Conservation (phyloP, 1,140 invertebrate genomes). For the Meloidogyne chitwoodi region DNA sequence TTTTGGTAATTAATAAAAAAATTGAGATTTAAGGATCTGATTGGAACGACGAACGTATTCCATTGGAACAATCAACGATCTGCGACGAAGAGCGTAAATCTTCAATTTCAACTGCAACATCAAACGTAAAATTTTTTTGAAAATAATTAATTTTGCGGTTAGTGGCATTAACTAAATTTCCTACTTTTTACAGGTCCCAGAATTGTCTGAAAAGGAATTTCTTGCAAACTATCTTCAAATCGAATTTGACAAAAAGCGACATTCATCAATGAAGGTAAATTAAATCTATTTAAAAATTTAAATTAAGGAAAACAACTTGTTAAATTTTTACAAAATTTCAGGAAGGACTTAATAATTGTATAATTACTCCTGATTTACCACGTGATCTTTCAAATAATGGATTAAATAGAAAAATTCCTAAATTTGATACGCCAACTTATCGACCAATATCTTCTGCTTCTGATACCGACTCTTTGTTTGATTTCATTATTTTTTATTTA, state of each 20-base stretch:
- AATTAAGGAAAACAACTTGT: no score
- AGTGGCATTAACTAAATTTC: not conserved
- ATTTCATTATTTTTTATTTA: not conserved
- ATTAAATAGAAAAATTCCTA: constrained; percentile 13
- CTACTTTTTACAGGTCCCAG: not conserved
- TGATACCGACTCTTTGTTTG: not conserved
- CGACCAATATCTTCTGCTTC: constrained; percentile 8
- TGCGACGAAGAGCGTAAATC: not conserved
- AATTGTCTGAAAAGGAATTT: not conserved
- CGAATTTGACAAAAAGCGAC: not conserved
- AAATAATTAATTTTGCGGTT: not conserved
- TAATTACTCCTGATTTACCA: not conserved
- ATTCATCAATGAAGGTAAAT: not conserved
- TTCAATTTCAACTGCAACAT: not conserved
- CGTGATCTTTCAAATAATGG: not conserved
- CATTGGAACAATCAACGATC: not conserved
- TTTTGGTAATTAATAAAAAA: not conserved
- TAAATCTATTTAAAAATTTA: no score
- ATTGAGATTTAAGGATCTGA: not conserved
- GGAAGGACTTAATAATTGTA: not conserved
- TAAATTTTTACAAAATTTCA: not conserved
- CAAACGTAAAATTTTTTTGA: not conserved
- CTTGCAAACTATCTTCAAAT: not conserved
- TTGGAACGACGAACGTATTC: not conserved
- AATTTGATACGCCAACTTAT: constrained; percentile 3